Evolutionary conservation across 2,113 vertebrate species (phyloP).

Genomic region (Upupa epops): DNA sequence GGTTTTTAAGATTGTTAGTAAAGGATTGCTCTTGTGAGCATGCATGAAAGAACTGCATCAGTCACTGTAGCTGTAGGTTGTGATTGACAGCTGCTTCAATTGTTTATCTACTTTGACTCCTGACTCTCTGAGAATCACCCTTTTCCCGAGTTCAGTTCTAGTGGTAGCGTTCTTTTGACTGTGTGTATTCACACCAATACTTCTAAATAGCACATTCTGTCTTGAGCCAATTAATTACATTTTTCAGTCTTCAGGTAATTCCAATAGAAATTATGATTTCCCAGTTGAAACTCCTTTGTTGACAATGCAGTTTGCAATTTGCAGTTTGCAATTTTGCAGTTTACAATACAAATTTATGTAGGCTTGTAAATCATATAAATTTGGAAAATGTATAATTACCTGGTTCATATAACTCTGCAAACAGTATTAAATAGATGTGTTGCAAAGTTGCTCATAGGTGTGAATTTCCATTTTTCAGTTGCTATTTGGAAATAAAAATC

Average conservation of each 20-base stretch:
- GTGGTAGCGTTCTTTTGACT: neutral
- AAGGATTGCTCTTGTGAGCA: fast-evolving
- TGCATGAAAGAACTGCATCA: neutral
- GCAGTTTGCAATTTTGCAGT: no score
- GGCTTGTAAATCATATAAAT: no score
- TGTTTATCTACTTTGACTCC: neutral
- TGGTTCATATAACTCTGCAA: neutral
- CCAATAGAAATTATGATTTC: neutral
- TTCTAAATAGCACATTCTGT: neutral
- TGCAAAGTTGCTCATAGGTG: neutral
- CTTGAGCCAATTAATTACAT: neutral
- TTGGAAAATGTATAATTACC: neutral
- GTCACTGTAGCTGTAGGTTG: neutral
- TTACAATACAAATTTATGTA: no score
- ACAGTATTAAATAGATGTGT: neutral
- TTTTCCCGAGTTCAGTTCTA: neutral
- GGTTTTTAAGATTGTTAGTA: neutral
- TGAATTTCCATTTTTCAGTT: neutral
- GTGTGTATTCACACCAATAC: neutral
- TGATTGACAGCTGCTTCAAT: neutral
- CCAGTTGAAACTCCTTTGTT: neutral
- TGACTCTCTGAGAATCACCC: neutral
- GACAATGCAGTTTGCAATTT: neutral
- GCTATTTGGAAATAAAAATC: neutral
- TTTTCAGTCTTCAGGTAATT: neutral